phyloP scores from a whole-genome alignment of 2,888 invertebrate species.

The Parnassius apollo region DNA sequence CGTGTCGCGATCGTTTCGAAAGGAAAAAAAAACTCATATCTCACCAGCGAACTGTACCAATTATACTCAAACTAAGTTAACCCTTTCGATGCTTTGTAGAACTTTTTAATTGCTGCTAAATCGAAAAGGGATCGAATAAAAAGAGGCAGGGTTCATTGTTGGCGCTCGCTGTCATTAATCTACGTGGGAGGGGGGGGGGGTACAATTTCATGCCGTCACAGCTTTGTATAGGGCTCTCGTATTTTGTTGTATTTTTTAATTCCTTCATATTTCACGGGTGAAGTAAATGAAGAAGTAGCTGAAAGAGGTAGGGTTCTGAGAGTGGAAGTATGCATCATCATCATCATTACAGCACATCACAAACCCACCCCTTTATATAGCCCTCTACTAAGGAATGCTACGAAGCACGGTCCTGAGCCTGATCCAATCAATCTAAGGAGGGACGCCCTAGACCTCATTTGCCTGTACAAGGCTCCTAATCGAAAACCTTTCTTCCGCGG shows the following conservation, averaged over 20 bases:
- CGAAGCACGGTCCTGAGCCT: no score
- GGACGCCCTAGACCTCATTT: no score
- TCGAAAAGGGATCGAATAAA: conserved; percentile 66
- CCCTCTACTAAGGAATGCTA: no score
- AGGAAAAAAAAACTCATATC: conserved; percentile 30
- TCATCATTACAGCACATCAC: no score
- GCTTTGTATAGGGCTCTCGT: conserved; percentile 39
- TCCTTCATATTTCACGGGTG: conserved; percentile 1
- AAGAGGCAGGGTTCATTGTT: conserved; percentile 57
- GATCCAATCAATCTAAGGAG: no score
- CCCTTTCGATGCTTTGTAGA: conserved; percentile 64
- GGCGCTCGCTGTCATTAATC: conserved; percentile 61
- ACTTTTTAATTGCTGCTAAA: conserved; percentile 80
- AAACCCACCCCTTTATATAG: no score
- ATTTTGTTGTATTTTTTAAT: conserved; percentile 20
- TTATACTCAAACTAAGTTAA: conserved; percentile 72
- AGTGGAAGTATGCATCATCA: no score
- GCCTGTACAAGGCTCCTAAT: no score
- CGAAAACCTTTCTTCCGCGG: no score
- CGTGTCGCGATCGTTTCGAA: conserved; percentile 31
- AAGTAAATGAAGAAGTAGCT: neutral
- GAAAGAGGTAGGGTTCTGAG: no score
- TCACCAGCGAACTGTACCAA: conserved; percentile 52
- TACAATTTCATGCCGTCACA: conserved; percentile 52
- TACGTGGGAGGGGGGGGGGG: conserved; percentile 72